Evolutionary conservation across 2,113 vertebrate species (phyloP).

Genomic region (Lycocorax pyrrhopterus): DNA sequence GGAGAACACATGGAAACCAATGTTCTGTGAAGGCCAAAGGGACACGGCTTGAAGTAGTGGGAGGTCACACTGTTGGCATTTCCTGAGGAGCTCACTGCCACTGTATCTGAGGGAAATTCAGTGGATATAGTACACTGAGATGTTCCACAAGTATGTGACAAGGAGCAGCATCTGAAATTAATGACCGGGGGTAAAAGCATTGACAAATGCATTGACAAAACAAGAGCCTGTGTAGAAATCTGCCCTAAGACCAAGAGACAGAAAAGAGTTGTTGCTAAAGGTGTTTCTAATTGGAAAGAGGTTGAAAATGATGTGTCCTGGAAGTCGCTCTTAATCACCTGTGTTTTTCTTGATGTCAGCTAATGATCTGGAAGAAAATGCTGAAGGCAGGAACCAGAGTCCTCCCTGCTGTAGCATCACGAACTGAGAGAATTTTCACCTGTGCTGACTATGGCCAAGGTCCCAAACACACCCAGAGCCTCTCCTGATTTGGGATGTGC

Average conservation of each 20-base stretch:
- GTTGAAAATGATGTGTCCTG: background rate
- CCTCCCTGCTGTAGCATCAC: background rate
- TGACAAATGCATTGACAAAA: background rate
- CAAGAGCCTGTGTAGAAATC: background rate
- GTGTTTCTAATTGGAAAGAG: background rate
- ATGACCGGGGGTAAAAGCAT: background rate
- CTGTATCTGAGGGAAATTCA: background rate
- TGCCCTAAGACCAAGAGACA: background rate
- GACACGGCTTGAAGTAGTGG: background rate
- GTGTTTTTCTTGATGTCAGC: background rate
- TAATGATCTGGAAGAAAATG: background rate
- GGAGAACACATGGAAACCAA: constrained; percentile 49
- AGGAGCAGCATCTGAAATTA: background rate
- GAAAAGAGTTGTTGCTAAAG: background rate
- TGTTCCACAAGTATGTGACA: constrained; percentile 11
- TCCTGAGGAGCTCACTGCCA: constrained; percentile 1
- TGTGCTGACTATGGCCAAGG: background rate
- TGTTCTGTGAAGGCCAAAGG: background rate
- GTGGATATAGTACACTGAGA: background rate
- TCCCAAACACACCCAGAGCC: background rate
- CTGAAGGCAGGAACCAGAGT: background rate
- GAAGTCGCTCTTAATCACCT: background rate
- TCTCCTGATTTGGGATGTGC: background rate
- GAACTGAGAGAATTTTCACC: background rate
- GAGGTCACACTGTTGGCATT: constrained; percentile 2